Percentiles rank a stretch among this genome's conserved stretches.
Evolutionary conservation across 2,797 vertebrate genomes (phyloP).

Genomic region (Cichlasoma orientale): DNA sequence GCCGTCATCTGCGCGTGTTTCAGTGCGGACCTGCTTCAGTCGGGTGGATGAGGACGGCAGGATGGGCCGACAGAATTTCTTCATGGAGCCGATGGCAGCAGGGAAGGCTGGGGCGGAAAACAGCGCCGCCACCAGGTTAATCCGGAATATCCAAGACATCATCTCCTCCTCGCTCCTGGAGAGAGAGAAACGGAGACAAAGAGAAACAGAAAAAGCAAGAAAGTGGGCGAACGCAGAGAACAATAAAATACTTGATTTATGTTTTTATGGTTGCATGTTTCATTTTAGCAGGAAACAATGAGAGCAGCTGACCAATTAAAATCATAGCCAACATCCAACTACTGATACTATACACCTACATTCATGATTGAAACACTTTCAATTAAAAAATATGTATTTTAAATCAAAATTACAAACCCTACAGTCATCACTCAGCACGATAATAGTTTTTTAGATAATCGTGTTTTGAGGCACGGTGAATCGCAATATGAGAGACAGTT

Average conservation of each 20-base stretch:
- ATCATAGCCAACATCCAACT: neutral
- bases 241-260: neutral
- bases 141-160: constrained; percentile 96
- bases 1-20: neutral
- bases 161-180: constrained; percentile 95
- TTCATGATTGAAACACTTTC: neutral
- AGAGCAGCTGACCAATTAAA: neutral
- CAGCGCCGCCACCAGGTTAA: constrained; percentile 94
- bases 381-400: neutral
- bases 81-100: constrained; percentile 97
- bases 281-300: neutral
- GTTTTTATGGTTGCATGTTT: neutral
- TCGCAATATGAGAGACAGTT: neutral
- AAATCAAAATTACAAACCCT: neutral
- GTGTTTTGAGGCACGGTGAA: neutral
- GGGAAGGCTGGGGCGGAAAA: constrained; percentile 97
- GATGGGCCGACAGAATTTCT: constrained; percentile 94
- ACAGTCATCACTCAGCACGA: neutral
- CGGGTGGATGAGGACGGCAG: constrained; percentile 92
- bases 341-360: neutral
- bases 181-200: neutral
- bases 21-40: constrained; percentile 87
- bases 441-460: neutral
- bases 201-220: neutral
- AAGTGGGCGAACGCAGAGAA: no score